Base-by-base conservation (phyloP, 2,797 vertebrate genomes). In the Clamator glandarius region DNA sequence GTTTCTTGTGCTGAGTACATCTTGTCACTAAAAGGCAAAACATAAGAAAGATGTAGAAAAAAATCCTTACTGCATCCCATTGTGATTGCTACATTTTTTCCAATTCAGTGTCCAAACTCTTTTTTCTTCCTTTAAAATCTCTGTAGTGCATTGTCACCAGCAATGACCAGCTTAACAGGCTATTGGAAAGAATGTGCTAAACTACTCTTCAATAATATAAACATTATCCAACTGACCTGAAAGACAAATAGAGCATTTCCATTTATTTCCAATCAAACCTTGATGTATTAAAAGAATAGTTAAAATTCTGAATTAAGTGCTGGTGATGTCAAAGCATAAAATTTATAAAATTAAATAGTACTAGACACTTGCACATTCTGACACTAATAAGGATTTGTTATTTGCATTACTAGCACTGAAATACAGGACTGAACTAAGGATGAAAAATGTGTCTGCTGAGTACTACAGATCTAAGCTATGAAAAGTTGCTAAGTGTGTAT, bases 371-470 rank as follows among this genome's bases (percentile, higher is more conserved):
- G 70, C 52, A 90, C 61, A 44, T 82, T 95, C 36, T 89, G 29
- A 92, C 41, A 91, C 72, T 86, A 57, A 75, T 78, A 94, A 75
- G 48, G 5, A 70, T 87, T 87, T 73, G 42, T 74, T 84, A 44
- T 91, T 94, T 79, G 29, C 12, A 50, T 79, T 95, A 80, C 11
- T 80, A 77, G 23, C 81, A 36, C 31, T n/a, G 44, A 94, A 93
- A 94, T 92, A 92, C 35, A 64, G 35, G 62, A 81, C 54, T 87
- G 36, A 84, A 81, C 39, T 90, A 31, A 84, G 75, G 81, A 87
- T 84, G 63, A 88, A 85, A 57, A 55, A 44, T 68, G 13, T 26
- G 51, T 84, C 70, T 96, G 88, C 78, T 95, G 95, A 92, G 57
- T 77, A 36, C 42, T 90, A 92, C 24, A 96, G 91, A 95, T 50